Evolutionary conservation across 2,797 vertebrate genomes (phyloP).

Genomic region (Acanthopagrus latus): DNA sequence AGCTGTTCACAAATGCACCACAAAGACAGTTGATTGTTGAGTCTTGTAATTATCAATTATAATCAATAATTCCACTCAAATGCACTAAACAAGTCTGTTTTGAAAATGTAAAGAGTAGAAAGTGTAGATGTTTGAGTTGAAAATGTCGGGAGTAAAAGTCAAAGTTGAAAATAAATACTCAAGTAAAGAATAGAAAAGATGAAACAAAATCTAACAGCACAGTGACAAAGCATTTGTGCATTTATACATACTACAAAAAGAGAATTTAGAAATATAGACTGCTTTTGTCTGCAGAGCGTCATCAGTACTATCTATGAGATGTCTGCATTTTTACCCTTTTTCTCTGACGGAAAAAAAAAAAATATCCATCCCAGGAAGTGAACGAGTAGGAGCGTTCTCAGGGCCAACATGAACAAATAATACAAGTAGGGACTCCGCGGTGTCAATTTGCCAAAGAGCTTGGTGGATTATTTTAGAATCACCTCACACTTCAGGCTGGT

Average conservation of each 20-base stretch:
- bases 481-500: conserved; percentile 73
- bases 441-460: conserved; percentile 53
- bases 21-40: too few species aligned
- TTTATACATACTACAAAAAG: neutral
- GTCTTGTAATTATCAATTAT: too few species aligned
- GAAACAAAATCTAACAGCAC: too few species aligned
- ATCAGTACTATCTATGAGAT: conserved; percentile 5
- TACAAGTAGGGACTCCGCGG: conserved; percentile 24
- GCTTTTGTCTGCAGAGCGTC: neutral
- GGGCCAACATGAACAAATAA: conserved; percentile 61
- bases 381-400: conserved; percentile 6
- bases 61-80: too few species aligned
- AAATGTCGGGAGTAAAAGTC: too few species aligned
- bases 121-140: too few species aligned
- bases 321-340: neutral
- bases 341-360: neutral
- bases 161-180: too few species aligned
- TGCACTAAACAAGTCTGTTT: too few species aligned
- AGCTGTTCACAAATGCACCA: too few species aligned
- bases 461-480: conserved; percentile 73
- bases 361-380: conserved; percentile 14
- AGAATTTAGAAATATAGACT: neutral
- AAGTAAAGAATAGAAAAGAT: too few species aligned
- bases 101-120: too few species aligned
- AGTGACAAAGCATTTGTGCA: too few species aligned